Evolutionary conservation across 2,113 vertebrate genomes (phyloP), one percentile per base, ranked within the genome.

Genomic region (Fulica atra): DNA sequence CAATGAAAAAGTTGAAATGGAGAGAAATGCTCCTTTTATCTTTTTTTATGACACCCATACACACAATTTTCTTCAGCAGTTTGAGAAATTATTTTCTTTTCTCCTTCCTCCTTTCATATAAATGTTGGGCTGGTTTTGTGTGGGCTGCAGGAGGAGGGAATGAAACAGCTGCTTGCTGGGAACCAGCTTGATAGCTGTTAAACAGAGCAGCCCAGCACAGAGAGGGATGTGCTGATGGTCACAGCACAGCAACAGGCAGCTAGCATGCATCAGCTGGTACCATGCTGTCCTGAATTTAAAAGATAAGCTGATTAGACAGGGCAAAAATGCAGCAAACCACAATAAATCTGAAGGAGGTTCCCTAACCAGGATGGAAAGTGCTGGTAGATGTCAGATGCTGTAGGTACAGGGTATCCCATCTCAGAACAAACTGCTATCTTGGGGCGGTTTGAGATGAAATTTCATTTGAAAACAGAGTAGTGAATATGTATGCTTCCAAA

Each of bases 1-100:
- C 60, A 33, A 42, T 1, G 4, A 21, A 3, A 46, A 71, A 44
- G 20, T 24, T 40, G 17, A n/a, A 66, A 25, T 0, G 2, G 23
- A 9, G 69, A 68, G 56, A 42, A 24, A 1, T 1, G 3, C 56
- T 48, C 33, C 17, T 29, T 76, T 66, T 44, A 56, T 16, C 50
- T 46, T 59, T 26, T 29, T 42, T 69, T 51, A 15, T 42, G 40
- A 5, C 5, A 4, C 8, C 12, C 21, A 0, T 9, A 4, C 6
- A 3, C 13, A 8, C 0, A 0, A 3, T 48, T 72, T 56, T 29
- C 23, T 51, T 48, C 42, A 54, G 51, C 69, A 29, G 40, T 0
- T 73, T 60, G 29, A 79, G n/a, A 53, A 44, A 35, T 8, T 33
- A 8, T 71, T 35, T 50, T 60, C 44, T 46, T 28, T 36, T 31